Percentiles rank a stretch among this genome's conserved stretches.
phyloP scores from a whole-genome alignment of 2,113 vertebrate species.

The Genyomyrus donnyi region DNA sequence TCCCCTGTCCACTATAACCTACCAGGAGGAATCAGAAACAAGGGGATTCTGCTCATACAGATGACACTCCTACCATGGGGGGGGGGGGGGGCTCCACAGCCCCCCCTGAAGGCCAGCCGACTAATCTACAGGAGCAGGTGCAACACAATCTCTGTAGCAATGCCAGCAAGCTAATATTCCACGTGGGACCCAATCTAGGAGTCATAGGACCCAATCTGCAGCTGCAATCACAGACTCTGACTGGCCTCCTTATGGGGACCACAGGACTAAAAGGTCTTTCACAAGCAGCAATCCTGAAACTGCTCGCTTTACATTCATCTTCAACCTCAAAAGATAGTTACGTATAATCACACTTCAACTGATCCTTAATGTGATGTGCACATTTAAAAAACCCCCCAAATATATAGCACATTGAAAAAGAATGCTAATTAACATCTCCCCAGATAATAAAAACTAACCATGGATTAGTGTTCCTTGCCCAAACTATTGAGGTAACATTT shows the following conservation, averaged over 20 bases:
- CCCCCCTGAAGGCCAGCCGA: background rate
- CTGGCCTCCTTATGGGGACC: background rate
- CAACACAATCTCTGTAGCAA: background rate
- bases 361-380: background rate
- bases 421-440: background rate
- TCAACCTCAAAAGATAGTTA: background rate
- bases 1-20: background rate
- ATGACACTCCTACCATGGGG: background rate
- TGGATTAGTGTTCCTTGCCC: background rate
- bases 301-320: constrained; percentile 5
- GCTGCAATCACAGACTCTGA: background rate
- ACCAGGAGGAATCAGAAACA: background rate
- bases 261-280: background rate
- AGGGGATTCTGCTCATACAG: background rate
- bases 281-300: background rate
- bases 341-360: background rate
- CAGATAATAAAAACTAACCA: background rate
- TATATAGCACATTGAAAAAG: background rate
- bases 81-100: background rate
- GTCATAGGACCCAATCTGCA: background rate
- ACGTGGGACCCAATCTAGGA: background rate
- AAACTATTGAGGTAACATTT: background rate
- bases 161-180: background rate
- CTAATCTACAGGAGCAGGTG: background rate
- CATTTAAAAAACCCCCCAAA: background rate